Evolutionary conservation across 92 coral and sea anemone genomes (phyloP).

Genomic region (Zoanthus sociatus): DNA sequence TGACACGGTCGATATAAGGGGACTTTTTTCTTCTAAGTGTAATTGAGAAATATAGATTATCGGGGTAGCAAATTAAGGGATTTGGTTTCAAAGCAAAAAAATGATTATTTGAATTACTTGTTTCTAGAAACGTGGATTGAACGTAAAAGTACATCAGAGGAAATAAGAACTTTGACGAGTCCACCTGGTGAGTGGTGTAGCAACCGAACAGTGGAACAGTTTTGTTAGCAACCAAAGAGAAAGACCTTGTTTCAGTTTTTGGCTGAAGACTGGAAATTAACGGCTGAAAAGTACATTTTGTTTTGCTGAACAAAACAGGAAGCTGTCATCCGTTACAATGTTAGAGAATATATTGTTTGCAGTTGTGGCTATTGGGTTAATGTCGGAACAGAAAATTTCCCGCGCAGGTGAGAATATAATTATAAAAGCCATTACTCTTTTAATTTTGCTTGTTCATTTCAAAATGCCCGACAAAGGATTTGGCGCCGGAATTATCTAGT

Average conservation of each 20-base stretch:
- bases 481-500: background rate
- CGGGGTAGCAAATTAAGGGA: background rate
- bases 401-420: constrained; percentile 33
- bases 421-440: background rate
- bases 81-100: background rate
- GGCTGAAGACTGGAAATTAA: background rate
- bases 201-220: background rate
- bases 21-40: background rate
- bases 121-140: constrained; percentile 13
- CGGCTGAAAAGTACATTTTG: constrained; percentile 10
- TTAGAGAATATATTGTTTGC: constrained; percentile 13
- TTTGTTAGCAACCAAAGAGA: background rate
- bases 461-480: background rate
- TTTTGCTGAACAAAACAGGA: constrained; percentile 1
- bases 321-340: constrained; percentile 41
- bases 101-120: constrained; percentile 25
- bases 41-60: background rate
- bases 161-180: background rate
- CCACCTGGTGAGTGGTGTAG: background rate
- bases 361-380: background rate
- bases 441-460: background rate
- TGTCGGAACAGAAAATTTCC: constrained; percentile 21
- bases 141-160: constrained; percentile 3
- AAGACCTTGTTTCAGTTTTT: background rate
- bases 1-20: background rate